Evolutionary conservation across 2,797 vertebrate genomes (phyloP).

Genomic region (Chrysocyon brachyurus): DNA sequence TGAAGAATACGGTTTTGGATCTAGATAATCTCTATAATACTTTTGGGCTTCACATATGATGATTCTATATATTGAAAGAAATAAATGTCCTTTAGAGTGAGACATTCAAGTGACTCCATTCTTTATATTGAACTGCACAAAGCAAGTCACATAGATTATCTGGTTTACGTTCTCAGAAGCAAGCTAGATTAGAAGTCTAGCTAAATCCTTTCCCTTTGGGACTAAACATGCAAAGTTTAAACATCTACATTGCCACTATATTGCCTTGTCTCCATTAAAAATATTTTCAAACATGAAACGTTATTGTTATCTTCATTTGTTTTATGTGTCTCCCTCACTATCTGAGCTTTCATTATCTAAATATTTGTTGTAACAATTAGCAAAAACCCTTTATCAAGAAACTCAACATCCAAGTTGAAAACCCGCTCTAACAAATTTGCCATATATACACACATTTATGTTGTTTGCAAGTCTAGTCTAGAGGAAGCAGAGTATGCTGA

Average conservation of each 20-base stretch:
- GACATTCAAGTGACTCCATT: not conserved
- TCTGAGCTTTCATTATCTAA: not conserved
- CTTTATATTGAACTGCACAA: not conserved
- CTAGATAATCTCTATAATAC: not conserved
- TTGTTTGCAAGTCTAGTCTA: not conserved
- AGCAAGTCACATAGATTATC: not conserved
- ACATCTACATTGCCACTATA: not conserved
- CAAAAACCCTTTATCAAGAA: not conserved
- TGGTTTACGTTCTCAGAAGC: not conserved
- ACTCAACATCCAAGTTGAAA: not conserved
- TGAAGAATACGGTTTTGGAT: not conserved
- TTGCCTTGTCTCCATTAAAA: not conserved
- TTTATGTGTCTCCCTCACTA: not conserved
- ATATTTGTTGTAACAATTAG: not conserved
- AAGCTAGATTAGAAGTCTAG: not conserved
- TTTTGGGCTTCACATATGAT: not conserved
- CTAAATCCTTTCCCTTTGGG: not conserved
- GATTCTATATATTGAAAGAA: not conserved
- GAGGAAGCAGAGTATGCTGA: not conserved
- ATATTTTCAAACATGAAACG: not conserved
- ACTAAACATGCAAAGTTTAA: too few species aligned
- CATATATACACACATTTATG: accelerated
- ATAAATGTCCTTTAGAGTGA: not conserved
- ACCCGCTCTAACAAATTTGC: not conserved
- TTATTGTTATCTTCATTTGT: not conserved